Evolutionary conservation across 1,140 invertebrate species (phyloP), one percentile per base, ranked within the genome.

Genomic region (Drosophila funebris): DNA sequence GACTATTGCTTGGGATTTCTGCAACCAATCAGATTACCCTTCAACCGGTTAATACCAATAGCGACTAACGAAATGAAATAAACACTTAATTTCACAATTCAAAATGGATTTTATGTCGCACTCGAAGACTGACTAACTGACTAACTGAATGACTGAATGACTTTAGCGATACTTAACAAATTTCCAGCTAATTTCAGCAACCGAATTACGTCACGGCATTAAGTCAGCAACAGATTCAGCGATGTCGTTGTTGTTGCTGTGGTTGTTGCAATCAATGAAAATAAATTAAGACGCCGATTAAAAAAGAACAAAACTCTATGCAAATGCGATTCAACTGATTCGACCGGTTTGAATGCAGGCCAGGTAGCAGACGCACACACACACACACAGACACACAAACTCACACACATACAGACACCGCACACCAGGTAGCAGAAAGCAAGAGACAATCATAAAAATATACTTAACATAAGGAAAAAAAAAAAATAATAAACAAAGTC

Each of bases 271-370:
- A 85, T 85, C 82, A 85, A 85, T 85, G 67, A 60, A 85, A 78
- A 87, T 87, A 85, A 85, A 85, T 85, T 78, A 78, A 82, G 78
- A 60, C 46, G 48, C 13, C 72, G 79, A 78, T 83, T 83, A 75
- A 83, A 82, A 68, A 82, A 84, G 74, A 85, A 85, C 81, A 85
- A 87, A 85, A 85, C 66, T 75, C 68, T 87, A 85, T 85, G 81
- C 82, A 85, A 85, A 85, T 85, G 46, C 41, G 54, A 58, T 50
- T 14, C 48, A 39, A 64, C 48, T 60, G 58, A 36, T 69, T 66
- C 56, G 18, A 69, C 54, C 53, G 53, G 63, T 72, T 72, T 72
- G 9, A 52, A 60, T 54, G 54, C 56, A 54, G 36, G 9, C 20
- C 41, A 63, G 67, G 52, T 67, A 43, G 13, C 50, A 56, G 20